Base-by-base conservation (phyloP, 2,113 vertebrate species). In the Pitta sordida region DNA sequence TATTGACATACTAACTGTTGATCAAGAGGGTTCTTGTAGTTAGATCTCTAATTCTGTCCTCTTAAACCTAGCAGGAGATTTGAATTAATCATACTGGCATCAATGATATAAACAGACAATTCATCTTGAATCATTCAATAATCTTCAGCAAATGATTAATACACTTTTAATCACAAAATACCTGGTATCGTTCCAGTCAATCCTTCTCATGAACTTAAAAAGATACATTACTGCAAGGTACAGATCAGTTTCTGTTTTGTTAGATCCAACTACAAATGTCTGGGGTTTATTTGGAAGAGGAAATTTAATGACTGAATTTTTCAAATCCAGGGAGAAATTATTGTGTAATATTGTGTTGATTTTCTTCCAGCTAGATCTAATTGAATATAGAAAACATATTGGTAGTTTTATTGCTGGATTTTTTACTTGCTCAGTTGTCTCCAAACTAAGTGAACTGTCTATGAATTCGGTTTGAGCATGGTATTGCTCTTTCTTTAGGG, bases 141-240 rank as follows among this genome's bases (percentile, higher is more conserved):
- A 94, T 94, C 70, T 90, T 92, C 87, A 91, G 84, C 77, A 88
- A 91, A 94, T 91, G 78, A 96, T 94, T 92, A 94, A 95, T 93
- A 92, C 43, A 85, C 75, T 63, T 96, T 85, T 92, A 96, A 91
- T 92, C 86, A 94, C 30, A 69, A 78, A 94, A 91, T 94, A 90
- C 32, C 63, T 80, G 34, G 29, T 95, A 69, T 84, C 19, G 34
- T 94, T 91, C 36, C 78, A 87, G 93, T 80, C 86, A 83, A 63
- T 93, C 77, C 17, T 91, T 87, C 62, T 79, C 78, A 74, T 55
- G 52, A 89, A 23, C 37, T 59, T 92, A 70, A 88, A 92, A 95
- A 90, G 82, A 74, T 55, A 53, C 30, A 85, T 80, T 80, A 87
- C 67, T 67, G 49, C 26, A 94, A 73, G 59, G 21, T 80, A 65